A percentile compares a stretch with the other conserved stretches of the same genome.
phyloP scores from a whole-genome alignment of 2,113 vertebrate genomes.

The Struthidea cinerea region DNA sequence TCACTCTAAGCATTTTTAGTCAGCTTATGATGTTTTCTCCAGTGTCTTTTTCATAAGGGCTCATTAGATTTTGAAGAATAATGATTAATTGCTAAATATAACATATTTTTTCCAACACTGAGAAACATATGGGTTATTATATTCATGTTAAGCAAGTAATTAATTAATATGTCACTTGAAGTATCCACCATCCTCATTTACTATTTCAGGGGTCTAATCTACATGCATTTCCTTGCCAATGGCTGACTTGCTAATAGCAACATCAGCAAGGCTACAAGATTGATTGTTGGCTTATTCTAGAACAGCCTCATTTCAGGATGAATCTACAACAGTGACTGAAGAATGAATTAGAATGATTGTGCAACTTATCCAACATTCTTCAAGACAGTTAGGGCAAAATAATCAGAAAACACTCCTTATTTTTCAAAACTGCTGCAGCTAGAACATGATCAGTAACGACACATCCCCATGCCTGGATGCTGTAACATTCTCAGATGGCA shows the following conservation, averaged over 20 bases:
- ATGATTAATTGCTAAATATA: background rate
- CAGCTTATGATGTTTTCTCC: background rate
- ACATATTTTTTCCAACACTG: background rate
- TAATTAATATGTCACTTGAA: background rate
- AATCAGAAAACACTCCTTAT: background rate
- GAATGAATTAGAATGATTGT: background rate
- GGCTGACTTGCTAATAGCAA: background rate
- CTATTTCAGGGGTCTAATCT: background rate
- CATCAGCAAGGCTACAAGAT: background rate
- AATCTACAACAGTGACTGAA: background rate
- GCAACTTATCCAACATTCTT: background rate
- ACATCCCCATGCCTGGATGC: background rate
- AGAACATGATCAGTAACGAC: fast-evolving
- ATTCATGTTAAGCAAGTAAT: background rate
- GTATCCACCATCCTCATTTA: background rate
- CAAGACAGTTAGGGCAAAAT: background rate
- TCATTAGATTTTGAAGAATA: slow-evolving; percentile 23
- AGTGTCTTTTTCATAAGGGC: background rate
- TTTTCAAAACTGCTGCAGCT: background rate
- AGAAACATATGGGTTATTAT: background rate
- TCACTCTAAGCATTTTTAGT: background rate
- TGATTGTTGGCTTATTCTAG: background rate
- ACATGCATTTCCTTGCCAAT: background rate
- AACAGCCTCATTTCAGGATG: background rate
- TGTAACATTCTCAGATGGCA: background rate